Evolutionary conservation across 2,888 invertebrate genomes (phyloP).

Genomic region (Andrena bicolor): DNA sequence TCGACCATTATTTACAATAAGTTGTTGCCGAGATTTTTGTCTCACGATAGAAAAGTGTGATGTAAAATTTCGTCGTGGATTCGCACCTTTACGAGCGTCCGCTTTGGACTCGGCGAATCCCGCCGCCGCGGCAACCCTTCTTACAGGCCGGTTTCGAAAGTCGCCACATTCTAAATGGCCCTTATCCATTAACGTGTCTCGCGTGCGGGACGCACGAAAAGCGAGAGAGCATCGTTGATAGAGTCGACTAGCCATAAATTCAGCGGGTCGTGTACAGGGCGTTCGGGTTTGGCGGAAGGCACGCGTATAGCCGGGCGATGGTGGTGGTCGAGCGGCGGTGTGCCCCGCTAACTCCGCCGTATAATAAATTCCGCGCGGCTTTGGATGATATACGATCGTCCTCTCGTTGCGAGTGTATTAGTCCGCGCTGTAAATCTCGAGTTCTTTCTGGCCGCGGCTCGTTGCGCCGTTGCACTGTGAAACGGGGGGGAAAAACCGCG

Average conservation of each 20-base stretch:
- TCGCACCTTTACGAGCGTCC: neutral
- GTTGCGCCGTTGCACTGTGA: slow-evolving; percentile 27
- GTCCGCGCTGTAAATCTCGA: slow-evolving; percentile 72
- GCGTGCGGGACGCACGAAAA: slow-evolving; percentile 3
- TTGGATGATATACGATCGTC: slow-evolving; percentile 70
- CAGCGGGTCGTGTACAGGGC: slow-evolving; percentile 13
- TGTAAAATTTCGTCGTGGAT: too few species aligned
- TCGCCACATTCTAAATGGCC: neutral
- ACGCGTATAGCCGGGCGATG: slow-evolving; percentile 23
- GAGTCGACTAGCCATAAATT: slow-evolving; percentile 38
- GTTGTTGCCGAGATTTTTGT: too few species aligned
- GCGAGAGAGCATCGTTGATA: slow-evolving; percentile 30
- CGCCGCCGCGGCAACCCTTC: neutral
- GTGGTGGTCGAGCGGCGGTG: slow-evolving; percentile 22
- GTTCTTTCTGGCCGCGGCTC: slow-evolving; percentile 47
- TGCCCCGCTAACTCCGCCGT: slow-evolving; percentile 25
- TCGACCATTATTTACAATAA: too few species aligned
- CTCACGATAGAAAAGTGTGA: too few species aligned
- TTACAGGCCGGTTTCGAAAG: neutral
- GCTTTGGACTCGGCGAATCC: too few species aligned
- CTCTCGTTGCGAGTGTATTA: slow-evolving; percentile 71
- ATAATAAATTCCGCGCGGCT: slow-evolving; percentile 64
- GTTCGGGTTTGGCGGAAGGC: slow-evolving; percentile 37
- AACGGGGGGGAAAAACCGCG: slow-evolving; percentile 37
- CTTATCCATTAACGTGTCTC: slow-evolving; percentile 29